Base-by-base conservation (phyloP, 1,140 invertebrate genomes). In the Frieseomelitta varia region DNA sequence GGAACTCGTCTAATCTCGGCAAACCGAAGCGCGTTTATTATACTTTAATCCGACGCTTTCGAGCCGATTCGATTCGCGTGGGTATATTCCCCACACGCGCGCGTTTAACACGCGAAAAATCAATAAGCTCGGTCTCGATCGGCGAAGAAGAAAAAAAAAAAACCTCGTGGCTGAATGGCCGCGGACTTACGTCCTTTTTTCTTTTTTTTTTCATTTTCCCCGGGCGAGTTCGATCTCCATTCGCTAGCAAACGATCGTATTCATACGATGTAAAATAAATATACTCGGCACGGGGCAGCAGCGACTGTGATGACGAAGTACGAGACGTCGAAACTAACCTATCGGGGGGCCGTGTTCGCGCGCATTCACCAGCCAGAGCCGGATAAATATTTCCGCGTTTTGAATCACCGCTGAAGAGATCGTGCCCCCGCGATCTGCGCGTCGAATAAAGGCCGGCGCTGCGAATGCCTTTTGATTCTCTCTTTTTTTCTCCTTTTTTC, bases 371-470 rank as follows among this genome's bases (percentile, higher is more conserved):
- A 47, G 39, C 79, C 71, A 17, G 51, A 30, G 51, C n/a, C n/a
- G 51, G 73, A 82, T 83, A 83, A 83, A 83, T 83, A 83, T 83
- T 68, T 83, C 81, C 81, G 73, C 61, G 74, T 73, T 73, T 72
- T 83, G 86, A 86, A 86, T 86, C 76, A 58, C 34, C 63, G 34
- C 68, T 79, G 34, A n/a, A 74, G 78, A 53, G 79, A 74, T 78
- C 61, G 72, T 67, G 81, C 72, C 39, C 39, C 39, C 8, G 6
- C 68, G 56, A 77, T 39, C 78, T 71, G 58, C 68, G 47, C 76
- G n/a, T n/a, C 61, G 67, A 55, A 75, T 83, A 82, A 87, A 68
- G 30, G 63, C 55, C 21, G 21, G 4, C 39, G 21, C 71, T 65
- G 15, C 19, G 79, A 47, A 47, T 47, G 39, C 39, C 39, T 47